Percentiles rank a stretch among this genome's conserved stretches.
These are phyloP conservation scores for Apomyelois bistriatella DNA, from an alignment of 2,888 invertebrate genomes.

Conservation along the genomic window DNA sequence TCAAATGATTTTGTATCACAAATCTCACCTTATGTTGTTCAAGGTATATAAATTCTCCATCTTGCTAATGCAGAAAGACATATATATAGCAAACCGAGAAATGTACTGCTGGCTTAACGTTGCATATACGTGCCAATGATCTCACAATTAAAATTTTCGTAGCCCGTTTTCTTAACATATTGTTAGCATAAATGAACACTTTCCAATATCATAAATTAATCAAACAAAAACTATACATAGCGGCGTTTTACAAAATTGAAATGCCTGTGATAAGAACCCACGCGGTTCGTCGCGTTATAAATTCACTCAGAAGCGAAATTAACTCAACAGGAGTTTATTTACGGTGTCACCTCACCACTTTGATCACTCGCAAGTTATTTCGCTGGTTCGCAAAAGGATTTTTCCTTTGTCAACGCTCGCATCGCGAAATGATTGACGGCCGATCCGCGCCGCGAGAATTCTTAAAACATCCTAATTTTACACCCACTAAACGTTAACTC, in stretches of 20 bases:
- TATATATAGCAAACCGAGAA: too few species aligned
- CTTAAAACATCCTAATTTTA: conserved; percentile 26
- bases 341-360: conserved; percentile 60
- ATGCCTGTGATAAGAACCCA: conserved; percentile 21
- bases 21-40: conserved; percentile 6
- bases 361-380: conserved; percentile 66
- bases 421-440: conserved; percentile 73
- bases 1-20: neutral
- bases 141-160: too few species aligned
- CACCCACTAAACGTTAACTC: neutral
- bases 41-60: neutral
- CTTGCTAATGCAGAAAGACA: neutral
- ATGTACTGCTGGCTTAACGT: too few species aligned
- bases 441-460: conserved; percentile 66
- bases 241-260: conserved; percentile 18
- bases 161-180: too few species aligned
- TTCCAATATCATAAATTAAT: conserved; percentile 6
- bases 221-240: conserved; percentile 15
- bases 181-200: conserved; percentile 13
- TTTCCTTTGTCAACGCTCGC: conserved; percentile 71
- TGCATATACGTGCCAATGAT: too few species aligned
- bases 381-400: conserved; percentile 61
- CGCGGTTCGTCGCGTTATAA: conserved; percentile 29
- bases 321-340: conserved; percentile 63
- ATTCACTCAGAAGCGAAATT: conserved; percentile 56